These are phyloP conservation scores for Galaxea fascicularis DNA, from an alignment of 92 coral and sea anemone species.

Conservation along the genomic window DNA sequence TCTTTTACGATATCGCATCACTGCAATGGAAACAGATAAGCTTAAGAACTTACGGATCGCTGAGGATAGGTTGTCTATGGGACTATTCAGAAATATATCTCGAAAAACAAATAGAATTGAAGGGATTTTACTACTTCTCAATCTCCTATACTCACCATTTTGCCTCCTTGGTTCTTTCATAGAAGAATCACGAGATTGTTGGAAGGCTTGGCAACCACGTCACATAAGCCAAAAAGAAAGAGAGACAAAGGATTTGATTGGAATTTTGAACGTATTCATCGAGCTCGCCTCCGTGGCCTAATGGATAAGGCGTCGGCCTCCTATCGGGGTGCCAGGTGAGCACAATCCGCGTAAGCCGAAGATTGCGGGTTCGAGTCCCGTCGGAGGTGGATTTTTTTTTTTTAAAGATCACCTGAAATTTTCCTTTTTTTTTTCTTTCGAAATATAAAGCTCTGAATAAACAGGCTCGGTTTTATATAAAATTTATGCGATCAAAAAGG, in stretches of 20 bases:
- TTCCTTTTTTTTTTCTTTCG: not conserved
- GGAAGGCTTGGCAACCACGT: constrained; percentile 33
- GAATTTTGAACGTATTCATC: rapidly evolving
- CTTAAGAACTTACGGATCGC: too few relatives aligned
- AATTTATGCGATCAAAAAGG: too few relatives aligned
- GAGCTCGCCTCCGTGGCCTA: constrained; percentile 72
- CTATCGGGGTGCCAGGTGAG: constrained; percentile 37
- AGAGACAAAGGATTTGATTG: too few relatives aligned
- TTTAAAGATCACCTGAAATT: too few relatives aligned
- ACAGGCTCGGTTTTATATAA: too few relatives aligned
- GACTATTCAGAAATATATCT: too few relatives aligned
- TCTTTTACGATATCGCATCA: too few relatives aligned
- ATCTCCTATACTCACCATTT: constrained; percentile 33
- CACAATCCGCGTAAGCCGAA: constrained; percentile 77
- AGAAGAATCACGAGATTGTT: constrained; percentile 39
- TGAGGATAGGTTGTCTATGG: too few relatives aligned
- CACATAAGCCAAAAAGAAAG: not conserved
- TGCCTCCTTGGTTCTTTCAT: not conserved
- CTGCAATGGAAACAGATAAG: too few relatives aligned
- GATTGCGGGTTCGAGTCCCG: constrained; percentile 97
- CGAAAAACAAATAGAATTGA: not conserved
- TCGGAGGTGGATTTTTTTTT: constrained; percentile 73
- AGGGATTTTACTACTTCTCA: not conserved
- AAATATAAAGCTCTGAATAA: too few relatives aligned
- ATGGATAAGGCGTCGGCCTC: constrained; percentile 89